Evolutionary conservation across 1,140 invertebrate species (phyloP).

Genomic region (Dysdera silvatica): DNA sequence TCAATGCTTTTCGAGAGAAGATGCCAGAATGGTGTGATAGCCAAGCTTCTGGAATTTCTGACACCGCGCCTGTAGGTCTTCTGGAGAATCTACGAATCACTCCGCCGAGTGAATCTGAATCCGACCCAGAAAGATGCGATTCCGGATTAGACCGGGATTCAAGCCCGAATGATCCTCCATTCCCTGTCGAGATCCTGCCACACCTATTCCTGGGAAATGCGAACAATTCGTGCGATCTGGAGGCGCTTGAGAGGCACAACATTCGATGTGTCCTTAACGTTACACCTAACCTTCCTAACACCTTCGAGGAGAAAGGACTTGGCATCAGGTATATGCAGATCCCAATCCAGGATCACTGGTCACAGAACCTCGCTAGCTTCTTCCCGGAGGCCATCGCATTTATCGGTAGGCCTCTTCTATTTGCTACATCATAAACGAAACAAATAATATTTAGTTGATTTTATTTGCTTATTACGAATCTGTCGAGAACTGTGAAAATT

Average conservation of each 20-base stretch:
- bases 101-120: conserved; percentile 14
- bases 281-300: conserved; percentile 66
- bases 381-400: conserved; percentile 83
- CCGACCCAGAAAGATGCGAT: conserved; percentile 21
- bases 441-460: no score
- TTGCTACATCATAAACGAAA: background rate
- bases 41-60: conserved; percentile 43
- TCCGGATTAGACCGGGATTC: conserved; percentile 50
- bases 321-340: conserved; percentile 73
- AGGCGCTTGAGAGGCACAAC: conserved; percentile 56
- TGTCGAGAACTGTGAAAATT: no score
- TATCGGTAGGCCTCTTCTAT: conserved; percentile 61
- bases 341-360: conserved; percentile 71
- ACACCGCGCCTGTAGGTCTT: conserved; percentile 40
- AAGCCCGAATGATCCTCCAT: conserved; percentile 43
- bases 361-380: conserved; percentile 83
- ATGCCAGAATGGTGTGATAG: conserved; percentile 83
- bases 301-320: conserved; percentile 66
- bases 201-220: conserved; percentile 81
- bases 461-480: no score
- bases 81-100: conserved; percentile 45
- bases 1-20: conserved; percentile 63
- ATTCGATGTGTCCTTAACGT: conserved; percentile 71
- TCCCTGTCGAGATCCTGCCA: conserved; percentile 81
- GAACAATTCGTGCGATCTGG: conserved; percentile 65